phyloP scores from a whole-genome alignment of 2,888 invertebrate genomes.

The Eugnorisma glareosa region DNA sequence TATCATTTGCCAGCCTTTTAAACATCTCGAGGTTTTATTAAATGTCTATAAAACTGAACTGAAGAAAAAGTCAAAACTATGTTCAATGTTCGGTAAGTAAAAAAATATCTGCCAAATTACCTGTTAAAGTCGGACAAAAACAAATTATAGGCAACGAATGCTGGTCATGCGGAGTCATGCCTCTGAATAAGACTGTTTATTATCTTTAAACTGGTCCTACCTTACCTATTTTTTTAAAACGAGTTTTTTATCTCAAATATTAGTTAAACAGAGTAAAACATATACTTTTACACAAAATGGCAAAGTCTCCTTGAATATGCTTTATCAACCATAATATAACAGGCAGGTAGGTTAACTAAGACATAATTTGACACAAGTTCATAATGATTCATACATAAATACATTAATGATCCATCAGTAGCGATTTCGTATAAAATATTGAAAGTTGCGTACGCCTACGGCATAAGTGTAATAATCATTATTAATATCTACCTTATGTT shows the following conservation, averaged over 20 bases:
- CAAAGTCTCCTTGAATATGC: not conserved
- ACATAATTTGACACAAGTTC: not conserved
- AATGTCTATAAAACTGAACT: not conserved
- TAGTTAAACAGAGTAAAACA: not conserved
- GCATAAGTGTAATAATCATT: not conserved
- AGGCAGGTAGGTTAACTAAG: not conserved
- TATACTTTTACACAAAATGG: not conserved
- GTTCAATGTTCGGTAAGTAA: not conserved
- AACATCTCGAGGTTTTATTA: not conserved
- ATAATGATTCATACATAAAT: no score
- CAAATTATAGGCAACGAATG: not conserved
- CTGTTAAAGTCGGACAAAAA: constrained; percentile 3
- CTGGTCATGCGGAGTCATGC: not conserved
- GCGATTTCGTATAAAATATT: not conserved
- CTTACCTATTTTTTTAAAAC: not conserved
- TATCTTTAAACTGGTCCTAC: not conserved
- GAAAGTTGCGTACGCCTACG: no score
- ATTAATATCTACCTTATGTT: constrained; percentile 7
- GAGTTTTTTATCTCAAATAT: not conserved
- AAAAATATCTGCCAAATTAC: not conserved
- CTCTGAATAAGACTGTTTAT: constrained; percentile 12
- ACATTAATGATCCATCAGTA: not conserved
- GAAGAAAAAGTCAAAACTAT: not conserved
- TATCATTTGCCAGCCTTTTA: not conserved
- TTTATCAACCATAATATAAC: not conserved